These are phyloP conservation scores for Odontocolon sp. DNA, from an alignment of 2,888 invertebrate species.

Conservation along the genomic window DNA sequence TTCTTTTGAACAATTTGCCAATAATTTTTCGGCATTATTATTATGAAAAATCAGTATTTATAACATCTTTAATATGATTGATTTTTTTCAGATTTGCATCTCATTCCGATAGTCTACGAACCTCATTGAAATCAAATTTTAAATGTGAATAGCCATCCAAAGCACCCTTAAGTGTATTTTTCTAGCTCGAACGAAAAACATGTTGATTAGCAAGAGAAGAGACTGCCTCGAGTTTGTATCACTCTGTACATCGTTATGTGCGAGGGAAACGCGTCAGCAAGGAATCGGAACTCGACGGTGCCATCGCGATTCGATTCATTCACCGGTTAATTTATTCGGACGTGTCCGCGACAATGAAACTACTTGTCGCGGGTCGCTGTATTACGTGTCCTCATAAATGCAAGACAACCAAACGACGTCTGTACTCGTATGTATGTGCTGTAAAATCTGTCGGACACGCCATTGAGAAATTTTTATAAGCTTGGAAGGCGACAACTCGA, in stretches of 20 bases:
- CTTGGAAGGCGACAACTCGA: neutral
- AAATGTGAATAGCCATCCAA: too few species aligned
- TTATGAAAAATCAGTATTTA: too few species aligned
- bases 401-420: neutral
- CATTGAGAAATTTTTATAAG: neutral
- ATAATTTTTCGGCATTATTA: neutral
- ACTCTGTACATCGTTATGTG: neutral
- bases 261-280: neutral
- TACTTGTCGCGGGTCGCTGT: neutral
- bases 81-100: too few species aligned
- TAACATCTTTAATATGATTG: too few species aligned
- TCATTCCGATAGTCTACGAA: too few species aligned
- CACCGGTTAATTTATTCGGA: conserved; percentile 50
- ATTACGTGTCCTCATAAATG: conserved; percentile 16
- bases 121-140: too few species aligned
- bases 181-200: too few species aligned
- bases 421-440: neutral
- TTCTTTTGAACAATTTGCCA: too few species aligned
- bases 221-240: neutral
- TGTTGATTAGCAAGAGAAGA: too few species aligned
- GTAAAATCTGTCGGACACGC: neutral
- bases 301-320: conserved; percentile 41
- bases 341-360: conserved; percentile 33
- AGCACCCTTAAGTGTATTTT: too few species aligned
- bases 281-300: conserved; percentile 1